A percentile compares a stretch with the other conserved stretches of the same genome.
These are phyloP conservation scores for Ctenochaetus hawaiiensis DNA, from an alignment of 2,797 vertebrate species.

Conservation along the genomic window DNA sequence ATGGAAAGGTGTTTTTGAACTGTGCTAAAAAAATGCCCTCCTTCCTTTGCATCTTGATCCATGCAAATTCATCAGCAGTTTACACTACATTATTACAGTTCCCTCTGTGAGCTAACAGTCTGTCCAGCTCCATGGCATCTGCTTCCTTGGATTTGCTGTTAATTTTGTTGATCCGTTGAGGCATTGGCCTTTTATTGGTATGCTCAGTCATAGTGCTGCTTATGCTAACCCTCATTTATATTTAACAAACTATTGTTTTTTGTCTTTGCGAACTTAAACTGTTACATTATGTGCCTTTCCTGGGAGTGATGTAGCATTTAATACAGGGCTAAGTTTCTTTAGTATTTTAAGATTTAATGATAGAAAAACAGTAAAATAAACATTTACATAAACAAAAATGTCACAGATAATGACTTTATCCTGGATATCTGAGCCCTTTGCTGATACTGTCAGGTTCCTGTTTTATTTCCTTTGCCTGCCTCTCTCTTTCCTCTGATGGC, in stretches of 20 bases:
- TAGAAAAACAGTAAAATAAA: slow-evolving; percentile 35
- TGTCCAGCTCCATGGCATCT: slow-evolving; percentile 40
- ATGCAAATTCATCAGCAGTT: slow-evolving; percentile 6
- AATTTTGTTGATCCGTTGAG: slow-evolving; percentile 41
- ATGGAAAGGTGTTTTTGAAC: slow-evolving; percentile 38
- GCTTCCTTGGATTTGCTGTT: slow-evolving; percentile 36
- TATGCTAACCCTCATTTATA: neutral
- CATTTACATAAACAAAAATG: slow-evolving; percentile 40
- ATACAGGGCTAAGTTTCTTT: slow-evolving; percentile 3
- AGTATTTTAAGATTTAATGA: slow-evolving; percentile 20
- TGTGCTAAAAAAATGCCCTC: neutral
- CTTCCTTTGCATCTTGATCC: neutral
- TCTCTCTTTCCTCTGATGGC: slow-evolving; percentile 38
- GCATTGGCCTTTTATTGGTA: slow-evolving; percentile 13
- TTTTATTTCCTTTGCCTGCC: slow-evolving; percentile 16
- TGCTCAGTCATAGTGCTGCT: slow-evolving; percentile 25
- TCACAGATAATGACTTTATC: slow-evolving; percentile 43
- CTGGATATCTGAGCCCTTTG: slow-evolving; percentile 1
- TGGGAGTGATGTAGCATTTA: neutral
- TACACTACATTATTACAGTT: slow-evolving; percentile 1
- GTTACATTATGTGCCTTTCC: neutral
- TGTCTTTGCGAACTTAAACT: no score
- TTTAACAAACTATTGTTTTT: slow-evolving; percentile 16
- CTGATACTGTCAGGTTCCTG: slow-evolving; percentile 7
- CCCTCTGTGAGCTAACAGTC: slow-evolving; percentile 18